Evolutionary conservation across 2,888 invertebrate genomes (phyloP).

Genomic region (Leistus spinibarbis): DNA sequence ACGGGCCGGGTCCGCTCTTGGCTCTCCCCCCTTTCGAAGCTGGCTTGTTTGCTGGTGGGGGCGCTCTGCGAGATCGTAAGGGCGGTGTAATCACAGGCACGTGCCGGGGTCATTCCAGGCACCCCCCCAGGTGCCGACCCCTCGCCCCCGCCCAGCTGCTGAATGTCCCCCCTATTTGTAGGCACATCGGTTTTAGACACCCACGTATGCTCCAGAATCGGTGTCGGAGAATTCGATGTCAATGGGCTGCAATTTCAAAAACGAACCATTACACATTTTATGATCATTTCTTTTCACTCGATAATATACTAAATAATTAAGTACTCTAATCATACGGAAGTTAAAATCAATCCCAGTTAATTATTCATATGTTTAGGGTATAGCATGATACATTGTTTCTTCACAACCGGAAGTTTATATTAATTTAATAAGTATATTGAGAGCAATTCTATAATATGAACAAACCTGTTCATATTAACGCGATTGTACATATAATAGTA

Average conservation of each 20-base stretch:
- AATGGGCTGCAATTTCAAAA: conserved; percentile 56
- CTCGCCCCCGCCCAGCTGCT: conserved; percentile 45
- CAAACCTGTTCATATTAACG: too few relatives aligned
- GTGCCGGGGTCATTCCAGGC: conserved; percentile 24
- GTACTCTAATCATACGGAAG: too few relatives aligned
- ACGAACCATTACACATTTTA: too few relatives aligned
- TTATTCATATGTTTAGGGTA: too few relatives aligned
- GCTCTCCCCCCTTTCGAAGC: conserved; percentile 56
- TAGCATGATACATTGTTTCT: too few relatives aligned
- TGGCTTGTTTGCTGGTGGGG: conserved; percentile 56
- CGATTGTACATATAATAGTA: too few relatives aligned
- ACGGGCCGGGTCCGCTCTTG: conserved; percentile 49
- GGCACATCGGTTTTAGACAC: conserved; percentile 56
- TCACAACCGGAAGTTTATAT: too few relatives aligned
- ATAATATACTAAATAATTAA: too few relatives aligned
- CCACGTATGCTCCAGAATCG: conserved; percentile 58
- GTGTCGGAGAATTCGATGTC: conserved; percentile 61
- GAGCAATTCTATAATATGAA: too few relatives aligned
- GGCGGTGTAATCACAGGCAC: conserved; percentile 51
- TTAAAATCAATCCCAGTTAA: too few relatives aligned
- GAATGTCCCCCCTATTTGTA: conserved; percentile 43
- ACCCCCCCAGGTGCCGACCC: conserved; percentile 1
- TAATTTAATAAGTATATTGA: too few relatives aligned
- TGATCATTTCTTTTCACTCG: too few relatives aligned
- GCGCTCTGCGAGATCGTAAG: conserved; percentile 56